Evolutionary conservation across 1,140 invertebrate genomes (phyloP).

Genomic region (Diabrotica undecimpunctata): DNA sequence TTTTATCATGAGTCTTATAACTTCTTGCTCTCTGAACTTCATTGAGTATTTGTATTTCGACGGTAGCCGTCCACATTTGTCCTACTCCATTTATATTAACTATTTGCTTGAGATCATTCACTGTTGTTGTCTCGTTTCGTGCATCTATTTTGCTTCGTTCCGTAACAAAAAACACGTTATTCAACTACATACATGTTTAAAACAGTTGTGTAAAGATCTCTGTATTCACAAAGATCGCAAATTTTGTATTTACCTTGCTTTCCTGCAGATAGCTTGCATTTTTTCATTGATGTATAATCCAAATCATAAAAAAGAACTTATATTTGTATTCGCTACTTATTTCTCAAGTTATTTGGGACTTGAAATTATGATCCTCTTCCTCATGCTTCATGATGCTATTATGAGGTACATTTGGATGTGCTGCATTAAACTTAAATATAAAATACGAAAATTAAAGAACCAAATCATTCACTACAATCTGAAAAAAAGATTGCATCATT

Average conservation of each 20-base stretch:
- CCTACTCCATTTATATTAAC: too few relatives aligned
- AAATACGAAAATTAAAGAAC: background rate
- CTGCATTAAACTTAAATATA: background rate
- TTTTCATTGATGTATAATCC: too few relatives aligned
- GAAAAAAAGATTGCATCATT: background rate
- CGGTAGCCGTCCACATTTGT: too few relatives aligned
- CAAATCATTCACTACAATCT: background rate
- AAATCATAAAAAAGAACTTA: too few relatives aligned
- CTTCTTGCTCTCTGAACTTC: too few relatives aligned
- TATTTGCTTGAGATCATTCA: too few relatives aligned
- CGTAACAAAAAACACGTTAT: background rate
- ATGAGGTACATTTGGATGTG: background rate
- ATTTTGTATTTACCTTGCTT: too few relatives aligned
- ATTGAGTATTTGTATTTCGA: too few relatives aligned
- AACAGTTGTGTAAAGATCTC: background rate
- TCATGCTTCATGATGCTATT: background rate
- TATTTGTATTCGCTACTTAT: background rate
- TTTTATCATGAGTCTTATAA: too few relatives aligned
- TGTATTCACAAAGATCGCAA: too few relatives aligned
- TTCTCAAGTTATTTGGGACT: background rate
- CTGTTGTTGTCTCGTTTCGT: too few relatives aligned
- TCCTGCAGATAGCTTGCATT: too few relatives aligned
- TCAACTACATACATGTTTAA: background rate
- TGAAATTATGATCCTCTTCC: background rate
- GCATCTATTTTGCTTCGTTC: background rate